Base-by-base conservation (phyloP, 2,888 invertebrate genomes). In the Sisyra terminalis region DNA sequence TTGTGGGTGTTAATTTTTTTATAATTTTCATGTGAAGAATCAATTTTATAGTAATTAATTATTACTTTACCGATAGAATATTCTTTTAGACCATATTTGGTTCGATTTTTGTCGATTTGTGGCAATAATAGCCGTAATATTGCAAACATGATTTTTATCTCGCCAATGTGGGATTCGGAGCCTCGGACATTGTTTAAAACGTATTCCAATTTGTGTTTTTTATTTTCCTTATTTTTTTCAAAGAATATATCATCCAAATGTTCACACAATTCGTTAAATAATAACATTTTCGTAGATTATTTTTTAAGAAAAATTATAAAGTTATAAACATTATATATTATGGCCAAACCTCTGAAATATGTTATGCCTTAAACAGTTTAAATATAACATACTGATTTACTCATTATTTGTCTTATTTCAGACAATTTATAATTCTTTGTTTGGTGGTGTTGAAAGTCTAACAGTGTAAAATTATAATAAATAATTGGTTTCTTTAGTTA, bases 41-140 rank as follows among this genome's bases (percentile, higher is more conserved):
- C 73, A 36, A 94, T 63, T 45, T 80, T 76, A 40, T 92, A 65
- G 39, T 87, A 76, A 52, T 75, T 73, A n/a, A 84, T 76, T 46
- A 88, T 73, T 29, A 81, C 57, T 50, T 69, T 72, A 0, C 80
- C 82, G 45, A 94, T 67, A 48, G 75, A 74, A 29, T 71, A 67
- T 61, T 85, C 81, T 63, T 88, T 86, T 46, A 94, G 67, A 14
- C 89, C 86, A 61, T 89, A 89, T 0, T 87, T 72, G 31, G 74
- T 73, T 49, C 93, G 71, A 49, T 83, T 78, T 48, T 79, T 73
- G 54, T 94, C 94, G 29, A 75, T 63, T 45, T 74, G 69, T 1
- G 93, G 90, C 6, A 41, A 18, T 11, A 41, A 16, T 41, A 41
- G 18, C 11, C 34, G 32, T 32, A 41, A 16, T 2, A 40, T 40